Evolutionary conservation across 2,113 vertebrate species (phyloP), one percentile per base, ranked within the genome.

Genomic region (Salvelinus alpinus): DNA sequence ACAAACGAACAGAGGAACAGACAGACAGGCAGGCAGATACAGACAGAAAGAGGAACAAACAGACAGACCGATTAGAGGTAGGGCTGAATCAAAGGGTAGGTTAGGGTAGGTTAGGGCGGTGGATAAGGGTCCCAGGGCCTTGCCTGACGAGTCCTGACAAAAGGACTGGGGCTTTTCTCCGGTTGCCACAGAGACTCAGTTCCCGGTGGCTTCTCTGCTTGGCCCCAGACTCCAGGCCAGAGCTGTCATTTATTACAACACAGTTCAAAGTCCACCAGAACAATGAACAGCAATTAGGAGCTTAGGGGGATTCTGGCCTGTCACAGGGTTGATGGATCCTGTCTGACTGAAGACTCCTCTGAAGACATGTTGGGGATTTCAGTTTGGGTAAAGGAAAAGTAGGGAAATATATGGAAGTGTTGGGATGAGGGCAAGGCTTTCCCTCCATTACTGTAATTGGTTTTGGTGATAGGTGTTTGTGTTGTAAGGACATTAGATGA

Each of bases 241-340:
- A 8, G 59, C 82, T 88, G 87, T 90, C 89, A 87, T 81, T 80
- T 71, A 73, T 79, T 77, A 77, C 70, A 38, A 66, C 20, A 57
- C 70, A 86, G 88, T 93, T 93, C 92, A 94, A 94, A 94, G 92
- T 92, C 83, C 89, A 80, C 9, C 80, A 86, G 83, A 85, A 93
- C 89, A 92, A 94, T 91, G 80, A 71, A 25, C 69, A 78, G 80
- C 87, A 89, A 91, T 94, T 92, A 93, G 87, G 80, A 83, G 92
- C 89, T 94, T 94, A 89, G 84, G 71, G 66, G 73, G 87, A 81
- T 89, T 92, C 82, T 64, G 70, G 77, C 84, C 82, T 91, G 88
- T 88, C 29, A 76, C 81, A 83, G 38, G 84, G 67, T 7, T 85
- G 83, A 80, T 68, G 79, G 65, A 82, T 73, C 80, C 59, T 66